Evolutionary conservation across 2,888 invertebrate species (phyloP), one percentile per base, ranked within the genome.

Genomic region (Hartigia nigra): DNA sequence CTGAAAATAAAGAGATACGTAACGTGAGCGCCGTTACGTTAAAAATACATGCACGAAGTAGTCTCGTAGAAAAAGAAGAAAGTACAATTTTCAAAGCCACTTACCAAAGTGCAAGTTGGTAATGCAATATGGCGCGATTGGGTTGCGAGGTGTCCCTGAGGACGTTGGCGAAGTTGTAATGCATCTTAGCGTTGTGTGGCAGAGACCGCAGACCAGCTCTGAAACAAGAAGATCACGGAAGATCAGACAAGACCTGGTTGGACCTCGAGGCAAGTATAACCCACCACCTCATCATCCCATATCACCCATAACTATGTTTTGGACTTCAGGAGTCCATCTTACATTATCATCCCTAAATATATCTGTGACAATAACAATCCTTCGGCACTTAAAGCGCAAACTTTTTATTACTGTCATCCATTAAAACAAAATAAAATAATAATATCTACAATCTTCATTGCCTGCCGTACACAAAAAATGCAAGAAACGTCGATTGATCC

Each of bases 151-250:
- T 93, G 91, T 97, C 97, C 90, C 96, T 94, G 85, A 96, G 93
- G 91, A 96, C 95, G 93, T 97, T 97, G 74, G 95, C 97, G 89
- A 96, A 97, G 93, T 97, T 97, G 93, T 97, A 97, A 92, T 97
- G 97, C 92, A 97, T 95, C 92, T 97, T 97, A 78, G 97, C 97
- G 91, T 97, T 98, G 92, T 96, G 95, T 0, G 97, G 97, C 77
- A 97, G 91, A 23, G 95, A 95, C 83, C 94, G 93, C 78, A 97
- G 92, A 75, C 97, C 97, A 76, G 97, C 95, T 90, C 97, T 97
- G 93, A 69, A 93, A 92, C 79, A 81, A 82, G 80, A 74, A 74
- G 79, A 84, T 82, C 82, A 80, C 78, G 74, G 83, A 31, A 75
- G 83, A 84, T 81, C 82, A 31, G 77, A 81, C 81, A 78, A 80